Evolutionary conservation across 2,113 vertebrate genomes (phyloP).

Genomic region (Sterna hirundo): DNA sequence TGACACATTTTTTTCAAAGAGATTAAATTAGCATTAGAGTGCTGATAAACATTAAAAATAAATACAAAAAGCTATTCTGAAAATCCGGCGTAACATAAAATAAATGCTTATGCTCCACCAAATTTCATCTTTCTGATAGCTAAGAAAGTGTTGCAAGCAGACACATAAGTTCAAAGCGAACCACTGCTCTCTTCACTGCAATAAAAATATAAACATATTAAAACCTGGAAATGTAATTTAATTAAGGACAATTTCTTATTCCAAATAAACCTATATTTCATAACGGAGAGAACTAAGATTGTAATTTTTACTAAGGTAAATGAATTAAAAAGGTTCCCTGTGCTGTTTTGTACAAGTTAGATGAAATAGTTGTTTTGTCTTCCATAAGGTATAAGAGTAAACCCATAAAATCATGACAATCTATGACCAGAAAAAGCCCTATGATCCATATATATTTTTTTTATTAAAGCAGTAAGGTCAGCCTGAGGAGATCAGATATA

Average conservation of each 20-base stretch:
- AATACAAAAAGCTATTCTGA: conserved; percentile 69
- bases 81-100: conserved; percentile 61
- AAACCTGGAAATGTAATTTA: conserved; percentile 50
- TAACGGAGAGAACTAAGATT: neutral
- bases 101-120: conserved; percentile 51
- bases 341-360: neutral
- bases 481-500: neutral
- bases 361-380: neutral
- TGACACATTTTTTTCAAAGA: conserved; percentile 68
- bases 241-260: conserved; percentile 41
- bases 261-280: conserved; percentile 26
- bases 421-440: neutral
- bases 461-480: neutral
- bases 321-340: neutral
- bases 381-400: neutral
- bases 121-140: conserved; percentile 36
- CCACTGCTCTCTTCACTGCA: conserved; percentile 16
- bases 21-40: conserved; percentile 70
- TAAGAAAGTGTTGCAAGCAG: conserved; percentile 17
- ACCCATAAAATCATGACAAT: neutral
- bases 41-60: conserved; percentile 77
- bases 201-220: conserved; percentile 56
- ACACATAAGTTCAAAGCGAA: neutral
- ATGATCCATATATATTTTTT: neutral
- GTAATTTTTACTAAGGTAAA: neutral